phyloP scores from a whole-genome alignment of 2,797 vertebrate genomes.

The Melanogrammus aeglefinus region DNA sequence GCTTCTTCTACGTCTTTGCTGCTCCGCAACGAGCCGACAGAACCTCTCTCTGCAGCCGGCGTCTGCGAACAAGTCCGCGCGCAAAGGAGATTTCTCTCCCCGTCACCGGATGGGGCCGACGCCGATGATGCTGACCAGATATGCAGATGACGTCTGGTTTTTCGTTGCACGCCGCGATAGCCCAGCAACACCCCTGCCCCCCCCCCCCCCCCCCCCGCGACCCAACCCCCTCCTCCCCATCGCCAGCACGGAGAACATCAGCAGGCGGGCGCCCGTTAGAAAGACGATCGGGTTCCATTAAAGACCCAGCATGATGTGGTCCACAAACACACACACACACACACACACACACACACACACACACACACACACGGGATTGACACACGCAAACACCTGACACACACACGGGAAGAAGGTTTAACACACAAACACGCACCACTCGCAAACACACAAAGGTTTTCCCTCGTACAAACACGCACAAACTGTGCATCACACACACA shows the following conservation, averaged over 20 bases:
- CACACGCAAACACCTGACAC: not conserved
- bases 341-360: not conserved
- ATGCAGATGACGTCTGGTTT: not conserved
- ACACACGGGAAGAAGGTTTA: no score
- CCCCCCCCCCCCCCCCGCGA: no score
- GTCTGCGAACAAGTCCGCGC: no score
- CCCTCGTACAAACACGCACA: no score
- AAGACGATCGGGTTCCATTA: constrained; percentile 17
- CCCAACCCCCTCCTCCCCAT: not conserved
- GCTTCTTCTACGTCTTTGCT: no score
- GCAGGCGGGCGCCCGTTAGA: not conserved
- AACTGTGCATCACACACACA: not conserved
- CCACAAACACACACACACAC: constrained; percentile 6
- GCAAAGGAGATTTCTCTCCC: not conserved
- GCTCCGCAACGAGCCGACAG: no score
- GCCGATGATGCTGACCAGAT: not conserved
- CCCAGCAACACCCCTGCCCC: not conserved
- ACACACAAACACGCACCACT: not conserved
- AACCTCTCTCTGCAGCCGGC: no score
- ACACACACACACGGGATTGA: no score
- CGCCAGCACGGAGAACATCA: not conserved
- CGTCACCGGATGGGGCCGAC: no score
- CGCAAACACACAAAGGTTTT: not conserved
- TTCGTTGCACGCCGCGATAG: not conserved
- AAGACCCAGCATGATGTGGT: constrained; percentile 24